A percentile compares a stretch with the other conserved stretches of the same genome.
Evolutionary conservation across 2,113 vertebrate species (phyloP).

Genomic region (Neogobius melanostomus): DNA sequence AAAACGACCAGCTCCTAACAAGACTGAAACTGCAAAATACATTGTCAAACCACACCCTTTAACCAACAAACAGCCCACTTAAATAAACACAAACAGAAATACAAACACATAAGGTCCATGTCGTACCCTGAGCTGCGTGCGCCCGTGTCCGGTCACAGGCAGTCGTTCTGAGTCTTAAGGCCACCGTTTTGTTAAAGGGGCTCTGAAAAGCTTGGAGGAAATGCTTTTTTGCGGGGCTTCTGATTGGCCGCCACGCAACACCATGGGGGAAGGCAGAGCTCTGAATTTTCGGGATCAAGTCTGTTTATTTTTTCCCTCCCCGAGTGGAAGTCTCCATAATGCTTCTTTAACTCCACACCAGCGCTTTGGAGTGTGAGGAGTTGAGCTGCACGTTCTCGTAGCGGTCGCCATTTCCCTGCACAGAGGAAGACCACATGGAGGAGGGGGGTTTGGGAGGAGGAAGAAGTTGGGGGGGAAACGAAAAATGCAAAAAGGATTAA

Average conservation of each 20-base stretch:
- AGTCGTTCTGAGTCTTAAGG: slow-evolving; percentile 58
- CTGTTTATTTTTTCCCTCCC: no score
- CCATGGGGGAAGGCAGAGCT: slow-evolving; percentile 45
- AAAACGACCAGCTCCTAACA: background rate
- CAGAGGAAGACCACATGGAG: slow-evolving; percentile 30
- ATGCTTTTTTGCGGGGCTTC: slow-evolving; percentile 11
- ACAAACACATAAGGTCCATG: slow-evolving; percentile 40
- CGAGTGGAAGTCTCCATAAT: background rate
- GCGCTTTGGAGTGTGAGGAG: slow-evolving; percentile 89
- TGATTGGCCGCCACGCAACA: slow-evolving; percentile 28
- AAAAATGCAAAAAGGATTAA: no score
- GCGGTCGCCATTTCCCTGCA: slow-evolving; percentile 88
- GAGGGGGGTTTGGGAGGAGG: background rate
- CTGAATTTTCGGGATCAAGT: slow-evolving; percentile 18
- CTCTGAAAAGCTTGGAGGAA: slow-evolving; percentile 30
- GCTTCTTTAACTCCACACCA: slow-evolving; percentile 75
- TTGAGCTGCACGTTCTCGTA: slow-evolving; percentile 95
- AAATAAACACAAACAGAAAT: slow-evolving; percentile 48
- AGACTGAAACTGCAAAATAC: slow-evolving; percentile 4
- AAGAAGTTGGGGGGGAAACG: background rate
- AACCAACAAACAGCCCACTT: slow-evolving; percentile 18
- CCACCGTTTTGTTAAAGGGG: slow-evolving; percentile 43
- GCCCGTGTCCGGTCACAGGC: slow-evolving; percentile 29
- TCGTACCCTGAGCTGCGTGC: slow-evolving; percentile 68
- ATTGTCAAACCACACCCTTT: slow-evolving; percentile 5